Conservation (phyloP, 2,888 invertebrate genomes). For the Melanophora roralis region DNA sequence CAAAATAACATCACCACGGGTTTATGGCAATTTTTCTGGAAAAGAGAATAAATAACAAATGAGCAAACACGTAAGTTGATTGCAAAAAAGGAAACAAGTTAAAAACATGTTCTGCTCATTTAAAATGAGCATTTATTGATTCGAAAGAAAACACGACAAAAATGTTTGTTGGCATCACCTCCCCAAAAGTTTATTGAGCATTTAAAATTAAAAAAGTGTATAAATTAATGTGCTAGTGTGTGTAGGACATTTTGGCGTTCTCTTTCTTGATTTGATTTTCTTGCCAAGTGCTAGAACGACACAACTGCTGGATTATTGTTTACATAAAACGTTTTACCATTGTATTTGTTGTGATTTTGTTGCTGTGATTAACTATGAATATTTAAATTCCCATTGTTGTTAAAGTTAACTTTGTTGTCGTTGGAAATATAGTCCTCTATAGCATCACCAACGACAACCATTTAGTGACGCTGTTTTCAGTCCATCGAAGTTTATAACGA, state of each 20-base stretch:
- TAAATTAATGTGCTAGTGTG: not conserved
- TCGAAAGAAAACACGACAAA: not conserved
- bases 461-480: slow-evolving; percentile 45
- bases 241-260: slow-evolving; percentile 21
- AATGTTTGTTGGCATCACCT: slow-evolving; percentile 30
- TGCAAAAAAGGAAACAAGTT: slow-evolving; percentile 28
- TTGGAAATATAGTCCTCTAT: slow-evolving; percentile 22
- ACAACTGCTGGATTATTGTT: slow-evolving; percentile 41
- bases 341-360: slow-evolving; percentile 9
- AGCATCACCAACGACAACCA: slow-evolving; percentile 41
- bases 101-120: slow-evolving; percentile 19
- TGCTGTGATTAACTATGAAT: slow-evolving; percentile 38
- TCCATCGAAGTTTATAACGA: slow-evolving; percentile 49
- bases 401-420: slow-evolving; percentile 21
- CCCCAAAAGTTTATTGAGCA: slow-evolving; percentile 18
- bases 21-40: not conserved
- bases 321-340: slow-evolving; percentile 1
- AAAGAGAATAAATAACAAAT: slow-evolving; percentile 31
- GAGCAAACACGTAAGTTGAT: slow-evolving; percentile 24
- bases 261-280: slow-evolving; percentile 41
- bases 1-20: slow-evolving; percentile 24
- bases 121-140: slow-evolving; percentile 1
- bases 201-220: not conserved
- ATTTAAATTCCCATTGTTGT: slow-evolving; percentile 44
- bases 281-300: slow-evolving; percentile 49